Evolutionary conservation across 2,888 invertebrate genomes (phyloP).

Genomic region (Lamellibrachia columna): DNA sequence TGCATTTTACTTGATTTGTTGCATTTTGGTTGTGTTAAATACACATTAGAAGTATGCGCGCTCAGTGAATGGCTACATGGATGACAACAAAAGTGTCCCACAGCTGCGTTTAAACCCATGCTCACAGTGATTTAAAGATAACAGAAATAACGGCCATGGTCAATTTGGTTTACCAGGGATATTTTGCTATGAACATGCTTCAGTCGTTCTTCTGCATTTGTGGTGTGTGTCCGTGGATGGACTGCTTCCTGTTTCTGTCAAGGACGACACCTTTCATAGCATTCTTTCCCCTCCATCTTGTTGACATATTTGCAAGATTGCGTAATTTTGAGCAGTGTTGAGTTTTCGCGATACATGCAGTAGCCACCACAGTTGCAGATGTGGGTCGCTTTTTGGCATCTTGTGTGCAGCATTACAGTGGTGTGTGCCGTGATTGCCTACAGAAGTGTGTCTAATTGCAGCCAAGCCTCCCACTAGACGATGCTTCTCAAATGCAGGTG

Average conservation of each 20-base stretch:
- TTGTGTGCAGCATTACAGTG: background rate
- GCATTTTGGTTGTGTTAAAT: background rate
- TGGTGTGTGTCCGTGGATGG: background rate
- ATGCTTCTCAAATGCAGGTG: slow-evolving; percentile 16
- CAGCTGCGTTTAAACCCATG: background rate
- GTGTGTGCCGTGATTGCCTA: slow-evolving; percentile 6
- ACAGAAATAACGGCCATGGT: background rate
- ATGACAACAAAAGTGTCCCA: too few species aligned
- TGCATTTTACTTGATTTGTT: too few species aligned
- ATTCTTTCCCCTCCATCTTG: background rate
- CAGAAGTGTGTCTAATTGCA: slow-evolving; percentile 11
- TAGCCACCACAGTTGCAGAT: background rate
- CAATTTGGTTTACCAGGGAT: background rate
- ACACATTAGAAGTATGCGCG: background rate
- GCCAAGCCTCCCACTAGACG: background rate
- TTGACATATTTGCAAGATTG: background rate
- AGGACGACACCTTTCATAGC: background rate
- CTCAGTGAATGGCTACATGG: background rate
- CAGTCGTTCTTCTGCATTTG: background rate
- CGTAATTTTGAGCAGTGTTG: too few species aligned
- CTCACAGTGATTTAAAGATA: background rate
- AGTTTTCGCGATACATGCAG: too few species aligned
- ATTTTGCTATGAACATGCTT: background rate
- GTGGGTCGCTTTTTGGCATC: background rate
- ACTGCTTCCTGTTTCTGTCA: background rate